phyloP scores from a whole-genome alignment of 2,797 vertebrate species.

The Malurus splendens region DNA sequence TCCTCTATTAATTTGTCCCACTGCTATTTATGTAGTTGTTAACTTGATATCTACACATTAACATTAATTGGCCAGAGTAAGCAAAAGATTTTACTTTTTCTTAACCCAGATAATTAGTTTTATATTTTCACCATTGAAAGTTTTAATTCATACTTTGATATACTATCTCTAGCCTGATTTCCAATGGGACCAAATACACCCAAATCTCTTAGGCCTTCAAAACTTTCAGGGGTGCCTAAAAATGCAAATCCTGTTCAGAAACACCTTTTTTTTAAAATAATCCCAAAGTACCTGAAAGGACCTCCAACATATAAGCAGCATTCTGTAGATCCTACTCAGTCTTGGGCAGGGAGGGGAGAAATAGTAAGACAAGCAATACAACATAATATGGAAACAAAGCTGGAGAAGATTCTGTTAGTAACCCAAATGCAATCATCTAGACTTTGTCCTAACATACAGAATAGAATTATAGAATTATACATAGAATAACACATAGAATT shows the following conservation, averaged over 20 bases:
- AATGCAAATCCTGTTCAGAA: neutral
- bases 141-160: neutral
- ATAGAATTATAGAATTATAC: neutral
- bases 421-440: neutral
- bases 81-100: neutral
- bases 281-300: neutral
- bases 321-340: neutral
- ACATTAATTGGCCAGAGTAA: neutral
- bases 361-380: neutral
- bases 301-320: neutral
- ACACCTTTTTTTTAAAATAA: no score
- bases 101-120: neutral
- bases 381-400: neutral
- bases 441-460: neutral
- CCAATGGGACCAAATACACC: neutral
- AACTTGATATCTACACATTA: neutral
- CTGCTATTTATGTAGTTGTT: neutral
- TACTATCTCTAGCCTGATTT: neutral
- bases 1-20: neutral
- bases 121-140: neutral
- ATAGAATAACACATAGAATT: neutral
- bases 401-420: neutral
- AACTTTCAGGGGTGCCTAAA: neutral
- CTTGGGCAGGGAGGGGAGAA: neutral
- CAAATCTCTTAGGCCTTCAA: neutral